These are phyloP conservation scores for Neodiprion fabricii DNA, from an alignment of 1,140 invertebrate genomes.

Conservation along the genomic window DNA sequence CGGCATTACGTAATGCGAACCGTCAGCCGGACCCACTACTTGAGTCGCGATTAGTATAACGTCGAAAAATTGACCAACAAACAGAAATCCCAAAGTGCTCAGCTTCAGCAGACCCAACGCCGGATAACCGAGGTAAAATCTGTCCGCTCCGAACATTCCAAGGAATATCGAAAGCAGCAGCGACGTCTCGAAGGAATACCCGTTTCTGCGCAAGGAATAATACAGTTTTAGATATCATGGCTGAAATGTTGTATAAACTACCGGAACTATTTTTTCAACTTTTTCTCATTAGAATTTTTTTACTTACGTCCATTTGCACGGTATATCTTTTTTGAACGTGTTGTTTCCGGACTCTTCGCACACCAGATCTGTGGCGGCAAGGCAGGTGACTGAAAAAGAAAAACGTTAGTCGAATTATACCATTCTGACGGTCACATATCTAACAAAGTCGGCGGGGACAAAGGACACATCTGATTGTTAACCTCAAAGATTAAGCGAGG, in stretches of 20 bases:
- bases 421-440: too few relatives aligned
- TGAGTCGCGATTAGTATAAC: constrained; percentile 95
- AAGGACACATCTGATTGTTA: too few relatives aligned
- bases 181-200: constrained; percentile 91
- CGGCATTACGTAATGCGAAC: constrained; percentile 93
- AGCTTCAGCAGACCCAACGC: constrained; percentile 94
- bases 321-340: constrained; percentile 81
- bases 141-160: constrained; percentile 96
- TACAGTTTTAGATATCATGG: constrained; percentile 24
- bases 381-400: constrained; percentile 75
- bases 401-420: not conserved
- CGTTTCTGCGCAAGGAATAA: constrained; percentile 75
- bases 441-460: too few relatives aligned
- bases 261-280: not conserved
- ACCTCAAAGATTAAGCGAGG: too few relatives aligned
- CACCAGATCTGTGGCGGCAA: constrained; percentile 80
- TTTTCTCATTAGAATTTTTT: not conserved
- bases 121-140: constrained; percentile 97
- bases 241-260: constrained; percentile 18
- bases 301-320: constrained; percentile 94
- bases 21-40: constrained; percentile 92
- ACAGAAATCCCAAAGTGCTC: constrained; percentile 95
- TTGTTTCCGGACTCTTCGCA: constrained; percentile 82
- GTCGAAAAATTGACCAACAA: constrained; percentile 94
- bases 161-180: constrained; percentile 92